These are phyloP conservation scores for Falcunculus frontatus DNA, from an alignment of 2,113 vertebrate genomes.

Conservation along the genomic window DNA sequence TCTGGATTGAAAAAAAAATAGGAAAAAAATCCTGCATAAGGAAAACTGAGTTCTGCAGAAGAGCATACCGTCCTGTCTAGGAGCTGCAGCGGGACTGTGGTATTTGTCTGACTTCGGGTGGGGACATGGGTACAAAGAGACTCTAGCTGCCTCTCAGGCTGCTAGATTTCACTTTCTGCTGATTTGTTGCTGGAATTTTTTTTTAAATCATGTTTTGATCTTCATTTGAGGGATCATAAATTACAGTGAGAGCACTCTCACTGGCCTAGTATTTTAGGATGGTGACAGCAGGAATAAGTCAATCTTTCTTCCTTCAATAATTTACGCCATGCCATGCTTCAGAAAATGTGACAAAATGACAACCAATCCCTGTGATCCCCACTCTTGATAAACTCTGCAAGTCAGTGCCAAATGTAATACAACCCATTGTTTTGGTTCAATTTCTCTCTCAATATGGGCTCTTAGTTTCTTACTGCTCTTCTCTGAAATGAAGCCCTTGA, in stretches of 20 bases:
- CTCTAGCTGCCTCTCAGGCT: background rate
- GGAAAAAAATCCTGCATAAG: background rate
- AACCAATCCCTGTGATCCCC: background rate
- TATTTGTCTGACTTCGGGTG: background rate
- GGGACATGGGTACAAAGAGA: background rate
- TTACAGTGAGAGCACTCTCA: background rate
- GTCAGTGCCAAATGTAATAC: background rate
- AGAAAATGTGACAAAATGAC: background rate
- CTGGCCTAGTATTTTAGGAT: background rate
- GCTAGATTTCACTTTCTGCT: background rate
- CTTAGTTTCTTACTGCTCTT: background rate
- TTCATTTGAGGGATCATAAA: background rate
- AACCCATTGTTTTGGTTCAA: background rate
- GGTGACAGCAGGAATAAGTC: background rate
- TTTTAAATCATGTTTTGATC: background rate
- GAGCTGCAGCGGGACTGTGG: background rate
- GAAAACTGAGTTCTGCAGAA: background rate
- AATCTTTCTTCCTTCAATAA: background rate
- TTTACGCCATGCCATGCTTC: background rate
- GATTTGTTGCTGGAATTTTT: background rate
- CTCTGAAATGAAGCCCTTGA: background rate
- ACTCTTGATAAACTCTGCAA: background rate
- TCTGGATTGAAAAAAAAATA: background rate
- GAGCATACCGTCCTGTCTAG: fast-evolving
- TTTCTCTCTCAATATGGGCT: background rate